phyloP scores from a whole-genome alignment of 2,888 invertebrate genomes.

The Drosophila antonietae region DNA sequence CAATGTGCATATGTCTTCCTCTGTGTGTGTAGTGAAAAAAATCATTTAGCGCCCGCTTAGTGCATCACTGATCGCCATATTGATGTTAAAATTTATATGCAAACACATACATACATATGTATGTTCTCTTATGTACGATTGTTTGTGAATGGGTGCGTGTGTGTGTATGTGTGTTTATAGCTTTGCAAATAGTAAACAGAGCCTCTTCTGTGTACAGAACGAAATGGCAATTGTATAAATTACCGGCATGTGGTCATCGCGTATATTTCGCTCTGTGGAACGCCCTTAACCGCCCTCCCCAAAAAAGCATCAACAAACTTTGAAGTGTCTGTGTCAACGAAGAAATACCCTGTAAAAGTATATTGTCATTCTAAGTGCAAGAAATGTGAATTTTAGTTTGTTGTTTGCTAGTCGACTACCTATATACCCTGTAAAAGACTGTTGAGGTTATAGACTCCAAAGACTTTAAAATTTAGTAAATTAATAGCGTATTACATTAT shows the following conservation, averaged over 20 bases:
- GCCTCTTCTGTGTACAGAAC: slow-evolving; percentile 27
- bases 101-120: background rate
- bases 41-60: slow-evolving; percentile 25
- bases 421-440: background rate
- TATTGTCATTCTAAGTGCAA: background rate
- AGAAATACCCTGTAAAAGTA: slow-evolving; percentile 18
- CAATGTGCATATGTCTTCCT: no score
- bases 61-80: slow-evolving; percentile 35
- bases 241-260: slow-evolving; percentile 70
- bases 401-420: background rate
- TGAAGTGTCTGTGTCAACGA: background rate
- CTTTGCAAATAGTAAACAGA: slow-evolving; percentile 25
- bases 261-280: slow-evolving; percentile 12
- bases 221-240: slow-evolving; percentile 53
- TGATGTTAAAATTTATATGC: slow-evolving; percentile 14
- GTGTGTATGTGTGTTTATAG: slow-evolving; percentile 12
- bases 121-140: background rate
- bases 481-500: background rate
- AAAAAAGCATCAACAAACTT: slow-evolving; percentile 8
- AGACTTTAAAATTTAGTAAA: no score
- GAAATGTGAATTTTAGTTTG: background rate
- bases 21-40: slow-evolving; percentile 27
- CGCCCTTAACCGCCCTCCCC: slow-evolving; percentile 29
- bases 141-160: slow-evolving; percentile 3
- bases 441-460: background rate